Conservation (phyloP, 2,113 vertebrate species). For the Anolis sagrei region DNA sequence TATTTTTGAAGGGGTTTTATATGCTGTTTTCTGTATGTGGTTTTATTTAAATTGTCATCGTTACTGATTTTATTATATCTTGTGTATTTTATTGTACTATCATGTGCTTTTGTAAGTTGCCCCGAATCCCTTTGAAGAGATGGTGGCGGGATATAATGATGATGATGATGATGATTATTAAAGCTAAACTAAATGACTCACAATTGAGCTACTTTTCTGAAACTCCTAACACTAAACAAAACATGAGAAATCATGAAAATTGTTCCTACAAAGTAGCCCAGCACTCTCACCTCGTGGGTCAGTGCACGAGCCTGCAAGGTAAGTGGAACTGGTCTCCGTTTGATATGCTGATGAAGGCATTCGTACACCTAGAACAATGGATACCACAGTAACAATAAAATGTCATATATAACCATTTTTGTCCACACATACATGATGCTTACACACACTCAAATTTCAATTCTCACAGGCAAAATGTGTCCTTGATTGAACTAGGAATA, state of each 20-base stretch:
- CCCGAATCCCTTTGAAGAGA: no score
- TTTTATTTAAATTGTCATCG: no score
- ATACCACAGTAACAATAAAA: neutral
- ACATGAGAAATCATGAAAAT: no score
- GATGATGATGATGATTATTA: no score
- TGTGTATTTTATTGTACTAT: no score
- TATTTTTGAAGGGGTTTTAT: no score
- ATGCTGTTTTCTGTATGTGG: no score
- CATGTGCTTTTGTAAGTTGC: no score
- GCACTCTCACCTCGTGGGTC: slow-evolving; percentile 82
- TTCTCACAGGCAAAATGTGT: neutral
- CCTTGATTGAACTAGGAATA: neutral
- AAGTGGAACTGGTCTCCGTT: slow-evolving; percentile 75
- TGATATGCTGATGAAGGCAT: slow-evolving; percentile 84
- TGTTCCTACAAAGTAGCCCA: neutral
- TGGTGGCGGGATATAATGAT: no score
- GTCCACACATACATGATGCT: neutral
- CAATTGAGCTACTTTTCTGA: neutral
- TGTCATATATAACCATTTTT: neutral
- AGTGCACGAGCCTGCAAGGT: slow-evolving; percentile 77
- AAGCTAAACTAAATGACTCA: neutral
- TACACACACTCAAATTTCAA: no score
- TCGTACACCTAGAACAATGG: slow-evolving; percentile 84
- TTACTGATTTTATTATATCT: no score
- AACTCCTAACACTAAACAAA: no score